Evolutionary conservation across 2,888 invertebrate species (phyloP), one percentile per base, ranked within the genome.

Genomic region (Clistopyga incitator): DNA sequence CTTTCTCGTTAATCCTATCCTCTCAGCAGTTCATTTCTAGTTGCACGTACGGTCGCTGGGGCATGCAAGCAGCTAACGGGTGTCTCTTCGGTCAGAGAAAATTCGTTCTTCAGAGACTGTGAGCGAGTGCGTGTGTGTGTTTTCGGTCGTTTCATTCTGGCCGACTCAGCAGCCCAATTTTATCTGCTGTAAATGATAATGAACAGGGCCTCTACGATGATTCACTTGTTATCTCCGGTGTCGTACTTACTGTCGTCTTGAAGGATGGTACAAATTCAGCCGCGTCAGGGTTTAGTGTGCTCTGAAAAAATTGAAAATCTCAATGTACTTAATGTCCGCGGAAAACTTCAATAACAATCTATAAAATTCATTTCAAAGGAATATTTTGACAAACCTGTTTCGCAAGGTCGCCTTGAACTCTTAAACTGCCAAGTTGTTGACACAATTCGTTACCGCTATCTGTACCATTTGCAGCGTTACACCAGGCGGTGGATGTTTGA

Each of bases 251-350:
- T 67, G 86, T 78, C 64, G 88, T 83, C 87, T 90, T 92, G 72
- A 91, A 92, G 80, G 91, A 89, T 87, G 98, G 98, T 78, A 98
- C 95, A 90, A 98, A 98, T 94, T 98, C 97, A 0, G 97, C 97
- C 0, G 98, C 98, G 87, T 97, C 94, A 0, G 97, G 97, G 94
- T 98, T 98, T 81, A 98, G 94, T 54, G 96, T 96, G 74, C 97
- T 97, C 92, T 97, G 94, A 2, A 96, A 94, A 88, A 91, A 87
- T 75, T 80, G 20, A 78, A 67, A 82, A 74, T 18, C 20, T 54
- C 23, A 54, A 11, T 23, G 11, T 2, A 50, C 6, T 50, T n/a
- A 18, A 50, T 15, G 13, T 6, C 15, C 34, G 34, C 1, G 34
- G 4, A 8, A 8, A 38, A 4, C 1, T 38, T 6, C 34, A 38